Base-by-base conservation (phyloP, 2,113 vertebrate genomes). In the Heliornis fulica region DNA sequence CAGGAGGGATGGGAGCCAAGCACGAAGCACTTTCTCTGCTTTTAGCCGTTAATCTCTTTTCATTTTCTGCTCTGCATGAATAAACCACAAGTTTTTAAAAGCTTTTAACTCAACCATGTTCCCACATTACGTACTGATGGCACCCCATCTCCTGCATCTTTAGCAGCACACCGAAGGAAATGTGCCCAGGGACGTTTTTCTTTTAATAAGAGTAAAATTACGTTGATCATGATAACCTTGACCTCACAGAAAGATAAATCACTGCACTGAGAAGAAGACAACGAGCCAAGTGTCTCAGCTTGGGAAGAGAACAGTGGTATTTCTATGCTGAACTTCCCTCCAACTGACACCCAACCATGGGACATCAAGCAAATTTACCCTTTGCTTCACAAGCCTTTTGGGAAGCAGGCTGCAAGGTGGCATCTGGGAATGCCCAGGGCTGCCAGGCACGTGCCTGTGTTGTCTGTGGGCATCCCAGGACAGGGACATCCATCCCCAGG, bases 171-270 rank as follows among this genome's bases (percentile, higher is more conserved):
- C 41, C 0, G 1, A 82, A 82, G 34, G 20, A 60, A 68, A 59
- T 6, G 2, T 9, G 6, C 48, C 69, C 40, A 17, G 61, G 48
- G 78, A 51, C 11, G 43, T 53, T 7, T 34, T 31, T 66, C 64
- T 83, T 89, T 71, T 34, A 71, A 25, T 7, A 59, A 20, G 51
- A 53, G 34, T 26, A 9, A 87, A 87, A 21, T 59, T 36, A 3
- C 1, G 2, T 14, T 32, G 31, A 13, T 84, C 9, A 1, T 15
- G 60, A 21, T 23, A 83, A 65, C 74, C 74, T 41, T 45, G 32
- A 94, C 77, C 87, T 50, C 87, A 23, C 26, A n/a, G 78, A 78
- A 45, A 77, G 63, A 79, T n/a, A 68, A 88, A 66, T 12, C 54
- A 50, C 13, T 6, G 1, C 22, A 6, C 2, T 6, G 14, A 81